phyloP scores from a whole-genome alignment of 1,140 invertebrate genomes.

The Lepidurus couesii region DNA sequence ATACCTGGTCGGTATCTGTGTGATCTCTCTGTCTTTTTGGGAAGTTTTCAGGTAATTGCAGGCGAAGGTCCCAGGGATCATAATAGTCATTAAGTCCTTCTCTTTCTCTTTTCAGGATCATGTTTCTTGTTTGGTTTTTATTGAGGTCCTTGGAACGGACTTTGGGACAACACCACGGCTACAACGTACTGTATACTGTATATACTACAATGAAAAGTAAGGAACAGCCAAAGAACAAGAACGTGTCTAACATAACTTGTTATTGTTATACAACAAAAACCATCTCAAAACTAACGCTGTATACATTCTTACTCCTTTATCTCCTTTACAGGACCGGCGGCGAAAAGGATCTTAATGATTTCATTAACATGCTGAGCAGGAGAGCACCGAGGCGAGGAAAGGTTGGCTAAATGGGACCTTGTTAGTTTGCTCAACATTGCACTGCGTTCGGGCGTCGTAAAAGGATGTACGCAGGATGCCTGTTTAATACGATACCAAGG shows the following conservation, averaged over 20 bases:
- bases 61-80: background rate
- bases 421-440: background rate
- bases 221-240: no score
- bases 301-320: background rate
- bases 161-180: no score
- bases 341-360: background rate
- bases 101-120: background rate
- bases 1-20: constrained; percentile 10
- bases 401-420: constrained; percentile 12
- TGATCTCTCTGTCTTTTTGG: background rate
- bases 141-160: no score
- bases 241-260: no score
- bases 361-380: constrained; percentile 18
- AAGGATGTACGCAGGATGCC: background rate
- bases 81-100: constrained; percentile 10
- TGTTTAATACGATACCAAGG: background rate
- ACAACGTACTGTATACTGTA: no score
- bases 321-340: background rate
- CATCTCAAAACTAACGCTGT: no score
- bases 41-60: background rate
- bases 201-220: no score
- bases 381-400: background rate
- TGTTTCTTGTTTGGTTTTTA: no score
- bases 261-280: no score
- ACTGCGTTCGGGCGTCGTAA: background rate